These are phyloP conservation scores for Aspidiotus destructor DNA, from an alignment of 2,888 invertebrate genomes.

Conservation along the genomic window DNA sequence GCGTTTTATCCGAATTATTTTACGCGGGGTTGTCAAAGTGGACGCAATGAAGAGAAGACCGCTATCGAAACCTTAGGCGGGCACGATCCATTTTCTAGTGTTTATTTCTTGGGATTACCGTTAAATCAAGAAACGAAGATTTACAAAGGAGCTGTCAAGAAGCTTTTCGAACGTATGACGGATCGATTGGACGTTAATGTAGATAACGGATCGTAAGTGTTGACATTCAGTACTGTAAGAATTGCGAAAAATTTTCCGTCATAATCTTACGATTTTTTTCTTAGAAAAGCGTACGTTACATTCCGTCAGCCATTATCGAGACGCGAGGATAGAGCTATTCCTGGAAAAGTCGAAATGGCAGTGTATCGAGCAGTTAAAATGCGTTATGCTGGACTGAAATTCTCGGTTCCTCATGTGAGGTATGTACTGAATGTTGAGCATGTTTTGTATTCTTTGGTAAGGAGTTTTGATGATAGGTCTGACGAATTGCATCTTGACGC, in stretches of 20 bases:
- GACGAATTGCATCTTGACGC: too few species aligned
- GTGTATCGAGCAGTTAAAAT: slow-evolving; percentile 66
- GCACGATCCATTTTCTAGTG: slow-evolving; percentile 65
- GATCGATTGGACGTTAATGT: slow-evolving; percentile 45
- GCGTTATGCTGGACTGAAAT: slow-evolving; percentile 40
- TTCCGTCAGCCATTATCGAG: not conserved
- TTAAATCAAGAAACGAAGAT: slow-evolving; percentile 57
- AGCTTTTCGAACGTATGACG: slow-evolving; percentile 47
- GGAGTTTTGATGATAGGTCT: too few species aligned
- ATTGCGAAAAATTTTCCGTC: too few species aligned
- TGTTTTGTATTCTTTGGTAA: too few species aligned
- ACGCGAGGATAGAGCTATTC: slow-evolving; percentile 39
- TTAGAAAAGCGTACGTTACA: not conserved
- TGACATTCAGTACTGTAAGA: too few species aligned
- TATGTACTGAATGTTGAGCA: too few species aligned
- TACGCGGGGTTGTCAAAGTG: slow-evolving; percentile 47
- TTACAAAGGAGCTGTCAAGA: slow-evolving; percentile 56
- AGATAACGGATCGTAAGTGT: slow-evolving; percentile 46
- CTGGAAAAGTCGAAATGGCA: slow-evolving; percentile 55
- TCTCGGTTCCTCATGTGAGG: too few species aligned
- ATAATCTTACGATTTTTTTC: too few species aligned
- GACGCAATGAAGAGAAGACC: slow-evolving; percentile 53
- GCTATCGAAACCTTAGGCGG: slow-evolving; percentile 59
- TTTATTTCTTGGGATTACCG: slow-evolving; percentile 50
- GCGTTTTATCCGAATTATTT: slow-evolving; percentile 94